Conservation (phyloP, 2,113 vertebrate genomes). For the Callocephalon fimbriatum region DNA sequence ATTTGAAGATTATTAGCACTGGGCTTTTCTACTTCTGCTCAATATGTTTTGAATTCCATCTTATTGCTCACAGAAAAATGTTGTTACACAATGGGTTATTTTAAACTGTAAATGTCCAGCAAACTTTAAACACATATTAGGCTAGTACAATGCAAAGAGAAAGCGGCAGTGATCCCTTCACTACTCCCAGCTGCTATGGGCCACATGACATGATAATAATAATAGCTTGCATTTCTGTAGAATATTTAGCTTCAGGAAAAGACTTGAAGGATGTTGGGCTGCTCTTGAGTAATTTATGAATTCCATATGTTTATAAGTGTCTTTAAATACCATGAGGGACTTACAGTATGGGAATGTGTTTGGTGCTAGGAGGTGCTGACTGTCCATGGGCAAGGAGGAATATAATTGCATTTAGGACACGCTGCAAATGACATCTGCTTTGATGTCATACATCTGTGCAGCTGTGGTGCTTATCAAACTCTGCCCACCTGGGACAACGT, state of each 20-base stretch:
- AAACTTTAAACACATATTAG: conserved; percentile 31
- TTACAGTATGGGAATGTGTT: conserved; percentile 52
- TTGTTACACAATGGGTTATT: conserved; percentile 21
- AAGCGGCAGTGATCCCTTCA: conserved; percentile 50
- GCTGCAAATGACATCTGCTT: conserved; percentile 38
- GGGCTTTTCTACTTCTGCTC: conserved; percentile 40
- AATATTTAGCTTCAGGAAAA: conserved; percentile 52
- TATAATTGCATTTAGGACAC: not conserved
- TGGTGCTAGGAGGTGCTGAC: conserved; percentile 50
- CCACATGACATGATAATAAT: conserved; percentile 49
- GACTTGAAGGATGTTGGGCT: conserved; percentile 23
- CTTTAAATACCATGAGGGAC: conserved; percentile 41
- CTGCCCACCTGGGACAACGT: not conserved
- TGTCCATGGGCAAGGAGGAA: conserved; percentile 19
- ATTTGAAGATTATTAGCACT: conserved; percentile 42
- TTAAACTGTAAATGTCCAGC: conserved; percentile 12
- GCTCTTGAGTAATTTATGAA: conserved; percentile 50
- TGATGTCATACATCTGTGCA: conserved; percentile 1
- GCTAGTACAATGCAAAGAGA: not conserved
- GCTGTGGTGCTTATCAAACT: not conserved
- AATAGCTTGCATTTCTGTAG: conserved; percentile 52
- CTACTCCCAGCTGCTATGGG: conserved; percentile 42
- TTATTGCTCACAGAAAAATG: conserved; percentile 15
- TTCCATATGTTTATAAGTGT: conserved; percentile 64
- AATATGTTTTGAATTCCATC: conserved; percentile 54